Evolutionary conservation across 2,888 invertebrate species (phyloP), one percentile per base, ranked within the genome.

Genomic region (Nomada fabriciana): DNA sequence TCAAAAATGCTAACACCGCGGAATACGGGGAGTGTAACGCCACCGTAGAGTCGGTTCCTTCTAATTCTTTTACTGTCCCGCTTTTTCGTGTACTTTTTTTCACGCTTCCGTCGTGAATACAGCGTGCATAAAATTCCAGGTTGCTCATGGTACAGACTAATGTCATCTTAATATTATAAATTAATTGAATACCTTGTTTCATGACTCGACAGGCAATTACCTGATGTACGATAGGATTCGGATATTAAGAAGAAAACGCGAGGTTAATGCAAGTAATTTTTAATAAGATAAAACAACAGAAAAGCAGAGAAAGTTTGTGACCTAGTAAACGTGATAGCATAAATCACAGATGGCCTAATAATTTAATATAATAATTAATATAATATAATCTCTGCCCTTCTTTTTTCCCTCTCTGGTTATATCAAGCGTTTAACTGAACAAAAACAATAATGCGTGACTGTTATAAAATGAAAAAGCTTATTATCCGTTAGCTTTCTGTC

Each of bases 1-100:
- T 80, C 80, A 71, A 80, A 82, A 82, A 80, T 68, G 82, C 82
- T 71, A 71, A 71, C 81, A 70, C 70, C 53, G 81, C 75, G 67
- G 75, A 75, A 80, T 50, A 80, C 67, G 63, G n/a, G 9, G 20
- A 68, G 42, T 70, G 71, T 59, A 68, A 71, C 75, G 70, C 63
- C 25, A 52, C 50, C 60, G 53, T 36, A 20, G 20, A 55, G 52
- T 23, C 55, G 29, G 13, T 2, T n/a, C 13, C 1, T 18, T 25
- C 15, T 20, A 15, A 11, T 50, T 55, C 3, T 23, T 52, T 42
- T 60, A 18, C 13, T 1, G 13, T 4, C 5, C 11, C 15, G 29
- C 18, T 50, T 20, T 42, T 36, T 60, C 18, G 23, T 25, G 29
- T 13, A n/a, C 15, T 18, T 42, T 53, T n/a, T 18, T 23, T 68